These are phyloP conservation scores for Ochropacha duplaris DNA, from an alignment of 2,888 invertebrate genomes.

Conservation along the genomic window DNA sequence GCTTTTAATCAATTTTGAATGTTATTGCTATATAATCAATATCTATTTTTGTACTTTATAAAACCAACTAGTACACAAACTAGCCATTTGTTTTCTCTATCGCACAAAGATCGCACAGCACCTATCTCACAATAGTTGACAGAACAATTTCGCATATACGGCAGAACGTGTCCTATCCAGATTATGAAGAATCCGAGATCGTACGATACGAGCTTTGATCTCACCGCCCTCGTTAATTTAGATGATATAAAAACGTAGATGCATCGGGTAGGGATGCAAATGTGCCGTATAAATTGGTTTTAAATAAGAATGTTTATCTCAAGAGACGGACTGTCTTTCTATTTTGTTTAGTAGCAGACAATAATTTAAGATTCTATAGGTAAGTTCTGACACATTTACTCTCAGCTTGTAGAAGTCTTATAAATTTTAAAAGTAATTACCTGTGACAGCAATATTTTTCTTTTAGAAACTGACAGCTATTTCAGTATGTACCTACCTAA, in stretches of 20 bases:
- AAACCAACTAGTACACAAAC: background rate
- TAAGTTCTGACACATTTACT: too few species aligned
- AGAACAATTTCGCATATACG: background rate
- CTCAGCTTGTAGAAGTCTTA: too few species aligned
- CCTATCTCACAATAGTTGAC: background rate
- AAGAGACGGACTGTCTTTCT: too few species aligned
- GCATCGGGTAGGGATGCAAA: background rate
- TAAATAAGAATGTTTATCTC: background rate
- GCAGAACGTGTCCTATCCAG: conserved; percentile 4
- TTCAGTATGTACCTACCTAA: too few species aligned
- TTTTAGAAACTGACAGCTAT: too few species aligned
- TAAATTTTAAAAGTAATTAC: too few species aligned
- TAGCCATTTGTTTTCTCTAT: background rate
- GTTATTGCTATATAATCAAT: too few species aligned
- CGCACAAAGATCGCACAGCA: background rate
- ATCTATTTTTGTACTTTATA: too few species aligned
- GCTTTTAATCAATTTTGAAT: too few species aligned
- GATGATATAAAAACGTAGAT: background rate
- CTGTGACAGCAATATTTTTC: too few species aligned
- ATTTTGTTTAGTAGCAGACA: too few species aligned
- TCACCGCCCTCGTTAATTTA: background rate
- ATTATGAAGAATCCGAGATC: background rate
- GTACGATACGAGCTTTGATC: conserved; percentile 3
- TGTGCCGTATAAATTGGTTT: background rate
- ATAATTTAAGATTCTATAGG: too few species aligned